Base-by-base conservation (phyloP, 2,113 vertebrate species). In the Piaya cayana region DNA sequence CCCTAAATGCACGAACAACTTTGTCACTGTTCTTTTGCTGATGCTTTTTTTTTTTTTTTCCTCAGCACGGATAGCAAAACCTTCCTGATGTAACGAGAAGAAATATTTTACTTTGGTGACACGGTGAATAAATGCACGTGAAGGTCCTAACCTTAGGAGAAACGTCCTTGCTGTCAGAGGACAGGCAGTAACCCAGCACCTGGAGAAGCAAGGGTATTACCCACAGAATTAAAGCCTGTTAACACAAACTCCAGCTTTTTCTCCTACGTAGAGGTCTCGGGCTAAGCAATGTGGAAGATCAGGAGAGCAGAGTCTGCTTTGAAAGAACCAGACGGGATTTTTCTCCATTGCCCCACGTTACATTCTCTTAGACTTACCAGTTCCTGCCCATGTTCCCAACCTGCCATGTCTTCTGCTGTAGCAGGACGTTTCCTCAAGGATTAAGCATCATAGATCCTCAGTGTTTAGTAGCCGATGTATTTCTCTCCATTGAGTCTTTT, bases 61-160 rank as follows among this genome's bases (percentile, higher is more conserved):
- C 36, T 14, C 50, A 67, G 83, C 53, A 39, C 9, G 52, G 92
- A 70, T 78, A 62, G 63, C 53, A 93, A 4, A 39, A 77, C 56
- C 50, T 55, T 21, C 43, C 55, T 9, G 3, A 25, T 47, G 65
- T 32, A 82, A 64, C 2, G 13, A 91, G 77, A 84, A 74, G 59
- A 63, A 47, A 92, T 25, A n/a, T 82, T 70, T 81, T 25, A 27
- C 83, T 93, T 95, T 1, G 29, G 36, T n/a, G 58, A 52, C 34
- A 52, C 20, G 50, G 90, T 82, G 92, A 94, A 92, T 83, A 78
- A 89, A 60, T 13, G 49, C 92, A 30, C 15, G 27, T 5, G 11
- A 63, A 90, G 32, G 42, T 39, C 88, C 84, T 64, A 52, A 62
- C 59, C 68, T 86, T 84, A 88, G 52, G 64, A 97, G 88, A 76